Conservation (phyloP, 2,888 invertebrate species). For the Ormyrus rosae region DNA sequence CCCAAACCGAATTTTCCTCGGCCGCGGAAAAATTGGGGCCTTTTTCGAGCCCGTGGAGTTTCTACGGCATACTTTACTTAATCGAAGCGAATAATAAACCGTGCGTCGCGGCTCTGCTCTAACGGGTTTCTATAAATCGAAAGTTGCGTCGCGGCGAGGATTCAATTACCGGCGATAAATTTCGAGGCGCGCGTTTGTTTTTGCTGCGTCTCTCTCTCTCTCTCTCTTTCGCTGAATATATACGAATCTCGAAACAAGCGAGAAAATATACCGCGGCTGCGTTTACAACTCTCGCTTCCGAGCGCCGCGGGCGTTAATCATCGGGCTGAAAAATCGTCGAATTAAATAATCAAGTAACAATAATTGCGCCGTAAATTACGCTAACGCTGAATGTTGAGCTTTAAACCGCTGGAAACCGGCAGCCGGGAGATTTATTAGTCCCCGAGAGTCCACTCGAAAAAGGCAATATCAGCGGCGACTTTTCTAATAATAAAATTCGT, state of each 20-base stretch:
- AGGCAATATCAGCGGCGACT: no score
- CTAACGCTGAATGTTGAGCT: background rate
- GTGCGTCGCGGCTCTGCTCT: constrained; percentile 1
- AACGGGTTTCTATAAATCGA: constrained; percentile 19
- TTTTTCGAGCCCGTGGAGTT: background rate
- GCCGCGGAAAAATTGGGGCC: background rate
- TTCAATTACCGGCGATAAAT: constrained; percentile 22
- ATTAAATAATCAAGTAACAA: constrained; percentile 24
- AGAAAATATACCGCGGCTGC: background rate
- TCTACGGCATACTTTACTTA: constrained; percentile 24
- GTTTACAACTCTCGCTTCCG: background rate
- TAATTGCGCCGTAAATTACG: constrained; percentile 11
- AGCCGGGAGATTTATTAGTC: no score
- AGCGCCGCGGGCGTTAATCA: background rate
- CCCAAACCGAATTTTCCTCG: background rate
- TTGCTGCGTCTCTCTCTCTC: background rate
- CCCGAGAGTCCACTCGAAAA: no score
- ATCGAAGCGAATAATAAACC: constrained; percentile 14
- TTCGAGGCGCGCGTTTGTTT: background rate
- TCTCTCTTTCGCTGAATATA: background rate
- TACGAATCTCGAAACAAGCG: background rate
- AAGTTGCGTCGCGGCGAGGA: constrained; percentile 1
- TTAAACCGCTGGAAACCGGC: no score
- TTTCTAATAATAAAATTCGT: no score
- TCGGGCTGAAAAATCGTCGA: constrained; percentile 8